Conservation (phyloP, 2,797 vertebrate genomes). For the Aeoliscus strigatus region DNA sequence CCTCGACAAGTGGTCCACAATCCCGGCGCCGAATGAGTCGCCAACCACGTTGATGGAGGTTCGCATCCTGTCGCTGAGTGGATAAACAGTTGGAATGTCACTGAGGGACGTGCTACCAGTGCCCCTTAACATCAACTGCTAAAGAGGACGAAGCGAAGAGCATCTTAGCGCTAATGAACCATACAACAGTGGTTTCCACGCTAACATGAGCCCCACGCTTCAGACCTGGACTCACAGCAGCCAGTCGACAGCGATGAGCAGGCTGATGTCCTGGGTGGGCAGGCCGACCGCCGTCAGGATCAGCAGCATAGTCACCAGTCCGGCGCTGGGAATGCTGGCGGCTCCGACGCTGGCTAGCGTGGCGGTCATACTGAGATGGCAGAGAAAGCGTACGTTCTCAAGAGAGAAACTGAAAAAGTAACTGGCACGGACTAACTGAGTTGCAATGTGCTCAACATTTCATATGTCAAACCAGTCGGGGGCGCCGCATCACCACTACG, state of each 20-base stretch:
- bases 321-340: slow-evolving; percentile 84
- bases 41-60: slow-evolving; percentile 85
- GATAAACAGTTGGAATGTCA: slow-evolving; percentile 29
- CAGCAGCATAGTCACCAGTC: slow-evolving; percentile 83
- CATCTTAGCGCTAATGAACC: too few species aligned
- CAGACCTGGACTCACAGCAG: slow-evolving; percentile 77
- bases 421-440: too few species aligned
- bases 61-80: slow-evolving; percentile 79
- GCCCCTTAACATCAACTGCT: too few species aligned
- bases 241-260: slow-evolving; percentile 84
- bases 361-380: slow-evolving; percentile 75
- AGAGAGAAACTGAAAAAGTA: too few species aligned
- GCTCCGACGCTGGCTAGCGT: slow-evolving; percentile 84
- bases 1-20: slow-evolving; percentile 78
- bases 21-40: slow-evolving; percentile 82
- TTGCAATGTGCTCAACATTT: too few species aligned
- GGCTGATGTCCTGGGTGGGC: slow-evolving; percentile 76
- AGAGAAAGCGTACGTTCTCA: too few species aligned
- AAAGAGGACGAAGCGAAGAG: too few species aligned
- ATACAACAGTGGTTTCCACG: neutral
- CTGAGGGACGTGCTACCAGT: neutral
- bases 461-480: too few species aligned
- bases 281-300: slow-evolving; percentile 81
- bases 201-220: neutral
- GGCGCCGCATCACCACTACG: too few species aligned